These are phyloP conservation scores for Brachymystax lenok DNA, from an alignment of 2,797 vertebrate genomes.

Conservation along the genomic window DNA sequence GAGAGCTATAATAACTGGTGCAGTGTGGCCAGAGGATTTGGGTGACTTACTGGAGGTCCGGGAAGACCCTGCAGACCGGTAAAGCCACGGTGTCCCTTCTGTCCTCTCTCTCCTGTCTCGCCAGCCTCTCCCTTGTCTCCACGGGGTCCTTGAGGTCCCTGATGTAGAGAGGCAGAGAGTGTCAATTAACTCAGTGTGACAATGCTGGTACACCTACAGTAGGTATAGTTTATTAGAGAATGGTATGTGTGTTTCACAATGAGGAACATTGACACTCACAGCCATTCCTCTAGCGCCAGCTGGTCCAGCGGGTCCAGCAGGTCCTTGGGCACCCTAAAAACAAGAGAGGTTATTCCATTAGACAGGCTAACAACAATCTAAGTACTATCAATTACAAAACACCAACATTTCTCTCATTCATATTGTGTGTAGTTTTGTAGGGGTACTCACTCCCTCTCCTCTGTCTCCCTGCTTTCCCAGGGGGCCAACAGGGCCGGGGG, in stretches of 20 bases:
- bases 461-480: conserved; percentile 97
- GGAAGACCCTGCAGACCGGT: conserved; percentile 97
- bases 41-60: conserved; percentile 87
- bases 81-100: conserved; percentile 97
- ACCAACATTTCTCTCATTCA: neutral
- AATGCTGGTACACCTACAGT: no score
- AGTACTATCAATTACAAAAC: neutral
- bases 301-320: conserved; percentile 86
- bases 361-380: conserved; percentile 18
- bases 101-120: conserved; percentile 91
- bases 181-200: conserved; percentile 8
- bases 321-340: conserved; percentile 91
- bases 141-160: conserved; percentile 96
- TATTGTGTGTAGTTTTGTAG: neutral
- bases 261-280: conserved; percentile 76
- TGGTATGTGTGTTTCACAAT: neutral
- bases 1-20: no score
- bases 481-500: conserved; percentile 88
- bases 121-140: conserved; percentile 96
- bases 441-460: conserved; percentile 87
- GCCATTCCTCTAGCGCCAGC: conserved; percentile 92
- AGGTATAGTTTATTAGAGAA: no score
- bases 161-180: conserved; percentile 12
- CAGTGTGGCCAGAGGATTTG: no score
- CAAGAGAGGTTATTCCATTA: conserved; percentile 12